Conservation (phyloP, 2,888 invertebrate genomes). For the Pseudococcus longispinus region DNA sequence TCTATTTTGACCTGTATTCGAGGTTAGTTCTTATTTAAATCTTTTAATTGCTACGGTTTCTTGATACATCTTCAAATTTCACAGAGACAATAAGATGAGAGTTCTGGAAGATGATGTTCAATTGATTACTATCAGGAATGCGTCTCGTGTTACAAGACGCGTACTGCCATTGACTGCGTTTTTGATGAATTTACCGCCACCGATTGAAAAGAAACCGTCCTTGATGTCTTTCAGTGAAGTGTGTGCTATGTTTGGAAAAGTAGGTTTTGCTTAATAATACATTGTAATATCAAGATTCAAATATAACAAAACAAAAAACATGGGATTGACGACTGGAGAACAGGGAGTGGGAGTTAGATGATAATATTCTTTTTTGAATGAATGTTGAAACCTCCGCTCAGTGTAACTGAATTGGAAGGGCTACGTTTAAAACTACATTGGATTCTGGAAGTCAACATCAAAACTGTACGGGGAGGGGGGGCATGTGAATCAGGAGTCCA, state of each 20-base stretch:
- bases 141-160: constrained; percentile 63
- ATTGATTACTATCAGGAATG: constrained; percentile 55
- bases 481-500: no score
- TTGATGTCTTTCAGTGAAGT: constrained; percentile 80
- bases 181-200: constrained; percentile 81
- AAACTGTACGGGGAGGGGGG: no score
- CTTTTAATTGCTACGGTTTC: neutral
- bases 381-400: no score
- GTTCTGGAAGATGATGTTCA: constrained; percentile 65
- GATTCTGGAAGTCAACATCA: no score
- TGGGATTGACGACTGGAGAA: neutral
- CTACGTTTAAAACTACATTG: no score
- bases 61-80: neutral
- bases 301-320: neutral
- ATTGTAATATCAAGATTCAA: neutral
- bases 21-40: constrained; percentile 60
- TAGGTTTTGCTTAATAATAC: constrained; percentile 61
- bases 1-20: constrained; percentile 84
- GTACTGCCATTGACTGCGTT: constrained; percentile 80
- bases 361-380: no score
- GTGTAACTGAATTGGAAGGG: no score
- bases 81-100: constrained; percentile 61
- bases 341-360: no score
- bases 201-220: constrained; percentile 71
- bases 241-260: constrained; percentile 76